Evolutionary conservation across 2,113 vertebrate species (phyloP), one percentile per base, ranked within the genome.

Genomic region (Callithrix jacchus): DNA sequence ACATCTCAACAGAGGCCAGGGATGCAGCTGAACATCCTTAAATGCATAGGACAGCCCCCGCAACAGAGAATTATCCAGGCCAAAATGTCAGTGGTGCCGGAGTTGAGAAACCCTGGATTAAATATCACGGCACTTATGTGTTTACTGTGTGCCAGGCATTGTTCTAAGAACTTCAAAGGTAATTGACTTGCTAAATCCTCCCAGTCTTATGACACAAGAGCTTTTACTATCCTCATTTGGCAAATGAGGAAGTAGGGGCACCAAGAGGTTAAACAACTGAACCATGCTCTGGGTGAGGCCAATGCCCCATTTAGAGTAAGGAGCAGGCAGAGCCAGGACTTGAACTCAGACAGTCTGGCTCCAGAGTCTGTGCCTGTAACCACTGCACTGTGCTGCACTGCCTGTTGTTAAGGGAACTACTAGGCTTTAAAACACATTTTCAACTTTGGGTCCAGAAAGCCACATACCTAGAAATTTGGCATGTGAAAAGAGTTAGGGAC

Each of bases 151-250:
- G 81, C 37, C 61, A 92, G 42, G 52, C 14, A 21, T 66, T 66
- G 37, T 95, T 68, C 27, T 35, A 8, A 61, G 52, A 66, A 56
- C 64, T 66, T 80, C 81, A 16, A 21, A 11, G 81, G 89, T 85
- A 45, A 68, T 77, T 81, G 77, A 52, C 45, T 77, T 47, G 18
- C 49, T 93, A 79, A 30, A 56, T 94, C 77, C 58, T 96, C 84
- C 49, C 79, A 76, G 12, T 74, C 52, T 81, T 66, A 1, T 30
- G 77, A 93, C 58, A n/a, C 0, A 32, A 23, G 89, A 83, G 27
- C 70, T 95, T 1, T 85, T 85, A 37, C 58, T 71, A 17, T 94
- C 64, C 66, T 92, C 68, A 30, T 77, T 21, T 82, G 92, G 66
- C 87, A 96, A 74, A 87, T 5, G 30, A 56, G n/a, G 3, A 79